Evolutionary conservation across 2,113 vertebrate genomes (phyloP), one percentile per base, ranked within the genome.

Genomic region (Rhabdomys dilectus): DNA sequence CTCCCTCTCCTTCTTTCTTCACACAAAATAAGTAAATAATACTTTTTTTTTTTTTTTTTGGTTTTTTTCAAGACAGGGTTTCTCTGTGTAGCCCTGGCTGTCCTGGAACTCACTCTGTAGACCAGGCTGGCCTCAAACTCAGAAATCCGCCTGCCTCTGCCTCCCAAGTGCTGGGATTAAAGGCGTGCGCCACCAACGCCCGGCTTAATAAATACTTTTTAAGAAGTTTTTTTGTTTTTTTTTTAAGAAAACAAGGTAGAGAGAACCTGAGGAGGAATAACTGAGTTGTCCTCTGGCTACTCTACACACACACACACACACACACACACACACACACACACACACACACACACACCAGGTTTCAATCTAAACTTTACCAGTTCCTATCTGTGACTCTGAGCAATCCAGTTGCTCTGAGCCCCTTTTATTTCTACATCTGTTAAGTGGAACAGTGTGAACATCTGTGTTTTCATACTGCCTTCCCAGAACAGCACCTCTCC

Each of bases 401-500:
- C 72, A 92, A 42, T 66, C 2, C 88, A n/a, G 56, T 68, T 62
- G 81, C 31, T 90, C 22, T 42, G 22, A 88, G 88, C 5, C 29
- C 6, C 31, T 34, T 80, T 84, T 85, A 26, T 64, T 94, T 91
- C 88, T 75, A 36, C 4, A 92, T 77, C 66, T 92, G 16, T 72
- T 72, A 88, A 81, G 42, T 56, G 22, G 70, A 93, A 86, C 76
- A 21, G 21, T 39, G 39, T 48, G 4, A 66, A 64, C 56, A 81
- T 68, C 56, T 70, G 45, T 29, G 62, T 16, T 88, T 51, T 75
- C 56, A 24, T 29, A 56, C 3, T 77, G 45, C 78, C 75, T 90
- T 36, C 84, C 84, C 84, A 95, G 51, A 96, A 76, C 0, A 82
- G 51, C 17, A 89, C 11, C 39, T 93, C 92, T 72, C 62, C n/a